Percentiles rank a stretch among this genome's conserved stretches.
phyloP scores from a whole-genome alignment of 2,888 invertebrate genomes.

The Phasia obesa region DNA sequence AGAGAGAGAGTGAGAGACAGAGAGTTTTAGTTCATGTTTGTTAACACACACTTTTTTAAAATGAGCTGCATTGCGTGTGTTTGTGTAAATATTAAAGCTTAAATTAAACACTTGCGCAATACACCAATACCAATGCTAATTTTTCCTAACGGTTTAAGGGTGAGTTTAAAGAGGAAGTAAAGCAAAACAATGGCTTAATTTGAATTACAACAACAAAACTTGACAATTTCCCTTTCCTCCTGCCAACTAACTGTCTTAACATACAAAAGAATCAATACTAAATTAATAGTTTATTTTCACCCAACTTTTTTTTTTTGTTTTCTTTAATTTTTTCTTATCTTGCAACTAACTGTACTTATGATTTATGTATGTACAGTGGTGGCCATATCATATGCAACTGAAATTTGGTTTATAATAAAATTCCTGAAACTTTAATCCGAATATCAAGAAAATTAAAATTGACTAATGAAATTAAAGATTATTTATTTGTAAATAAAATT shows the following conservation, averaged over 20 bases:
- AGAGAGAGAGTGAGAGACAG: constrained; percentile 15
- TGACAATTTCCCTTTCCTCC: constrained; percentile 43
- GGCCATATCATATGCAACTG: too few relatives aligned
- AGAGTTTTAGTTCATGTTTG: constrained; percentile 15
- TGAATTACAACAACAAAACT: constrained; percentile 24
- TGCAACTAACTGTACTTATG: constrained; percentile 54
- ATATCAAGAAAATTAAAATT: too few relatives aligned
- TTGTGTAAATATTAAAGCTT: constrained; percentile 58
- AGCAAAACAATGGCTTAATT: constrained; percentile 62
- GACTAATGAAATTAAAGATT: too few relatives aligned
- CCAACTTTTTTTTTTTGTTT: constrained; percentile 35
- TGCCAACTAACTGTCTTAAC: neutral
- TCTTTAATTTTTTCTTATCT: constrained; percentile 58
- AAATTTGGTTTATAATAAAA: too few relatives aligned
- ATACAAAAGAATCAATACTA: constrained; percentile 42
- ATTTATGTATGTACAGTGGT: too few relatives aligned
- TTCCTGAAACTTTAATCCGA: too few relatives aligned
- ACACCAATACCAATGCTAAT: constrained; percentile 36
- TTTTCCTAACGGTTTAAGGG: constrained; percentile 38
- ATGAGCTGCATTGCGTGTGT: neutral
- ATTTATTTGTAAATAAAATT: too few relatives aligned
- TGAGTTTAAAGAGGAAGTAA: constrained; percentile 50
- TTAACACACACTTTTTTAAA: neutral
- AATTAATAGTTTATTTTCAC: constrained; percentile 34
- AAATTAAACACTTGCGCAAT: constrained; percentile 66